Percentiles rank a stretch among this genome's conserved stretches.
Conservation (phyloP, 2,797 vertebrate species). For the Lepidocolaptes lacrymiger region DNA sequence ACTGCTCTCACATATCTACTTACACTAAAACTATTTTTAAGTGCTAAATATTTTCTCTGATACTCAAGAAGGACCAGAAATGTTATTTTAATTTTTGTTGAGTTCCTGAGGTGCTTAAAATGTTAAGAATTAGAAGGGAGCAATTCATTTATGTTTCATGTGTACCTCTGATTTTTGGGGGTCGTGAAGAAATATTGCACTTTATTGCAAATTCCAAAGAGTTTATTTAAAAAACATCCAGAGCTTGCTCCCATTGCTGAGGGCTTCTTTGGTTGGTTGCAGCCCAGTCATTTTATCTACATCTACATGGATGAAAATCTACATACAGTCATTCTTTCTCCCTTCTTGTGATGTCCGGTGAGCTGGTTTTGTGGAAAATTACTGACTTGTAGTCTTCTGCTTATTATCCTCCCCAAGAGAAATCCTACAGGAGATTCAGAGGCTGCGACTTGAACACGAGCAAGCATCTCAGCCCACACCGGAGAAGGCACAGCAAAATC, state of each 20-base stretch:
- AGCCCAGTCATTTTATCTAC: background rate
- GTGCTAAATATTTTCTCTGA: background rate
- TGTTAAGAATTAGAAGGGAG: background rate
- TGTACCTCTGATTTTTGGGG: background rate
- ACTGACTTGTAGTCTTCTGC: conserved; percentile 13
- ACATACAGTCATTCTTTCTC: background rate
- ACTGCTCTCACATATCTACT: background rate
- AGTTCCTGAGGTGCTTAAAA: background rate
- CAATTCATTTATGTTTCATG: conserved; percentile 1
- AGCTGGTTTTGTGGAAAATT: background rate
- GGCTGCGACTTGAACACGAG: conserved; percentile 93
- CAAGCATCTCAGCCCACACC: conserved; percentile 93
- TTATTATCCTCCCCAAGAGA: conserved; percentile 78
- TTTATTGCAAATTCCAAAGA: background rate
- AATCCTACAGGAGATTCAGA: conserved; percentile 98
- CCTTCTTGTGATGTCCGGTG: background rate
- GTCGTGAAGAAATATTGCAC: background rate
- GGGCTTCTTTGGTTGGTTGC: background rate
- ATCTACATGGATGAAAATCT: background rate
- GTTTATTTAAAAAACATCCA: background rate
- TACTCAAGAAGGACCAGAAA: background rate
- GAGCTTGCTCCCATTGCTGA: background rate
- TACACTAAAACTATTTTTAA: background rate
- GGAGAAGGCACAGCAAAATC: conserved; percentile 94
- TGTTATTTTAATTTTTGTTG: background rate